A percentile compares a stretch with the other conserved stretches of the same genome.
Evolutionary conservation across 2,113 vertebrate species (phyloP).

Genomic region (Solea solea): DNA sequence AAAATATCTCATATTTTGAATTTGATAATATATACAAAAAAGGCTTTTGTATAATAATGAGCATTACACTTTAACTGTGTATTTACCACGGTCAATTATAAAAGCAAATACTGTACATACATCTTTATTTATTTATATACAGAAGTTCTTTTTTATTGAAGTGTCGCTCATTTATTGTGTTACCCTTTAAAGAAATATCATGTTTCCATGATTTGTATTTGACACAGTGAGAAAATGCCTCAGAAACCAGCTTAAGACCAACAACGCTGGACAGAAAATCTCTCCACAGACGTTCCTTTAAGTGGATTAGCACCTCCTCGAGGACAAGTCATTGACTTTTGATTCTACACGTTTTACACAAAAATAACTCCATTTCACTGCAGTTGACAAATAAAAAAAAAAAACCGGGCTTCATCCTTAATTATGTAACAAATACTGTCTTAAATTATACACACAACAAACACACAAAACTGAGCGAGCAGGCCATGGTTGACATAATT

Average conservation of each 20-base stretch:
- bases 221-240: neutral
- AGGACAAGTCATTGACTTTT: conserved; percentile 3
- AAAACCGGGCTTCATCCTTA: neutral
- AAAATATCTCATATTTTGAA: neutral
- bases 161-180: neutral
- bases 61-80: neutral
- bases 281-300: neutral
- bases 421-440: neutral
- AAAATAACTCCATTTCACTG: conserved; percentile 15
- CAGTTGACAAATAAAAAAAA: conserved; percentile 1
- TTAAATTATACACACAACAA: neutral
- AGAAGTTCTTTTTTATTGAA: neutral
- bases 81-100: neutral
- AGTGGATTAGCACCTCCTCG: conserved; percentile 13
- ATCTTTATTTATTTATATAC: neutral
- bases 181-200: neutral
- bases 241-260: conserved; percentile 2
- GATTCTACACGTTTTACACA: neutral
- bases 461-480: conserved; percentile 3
- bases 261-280: neutral
- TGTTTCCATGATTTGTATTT: conserved; percentile 8
- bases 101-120: neutral
- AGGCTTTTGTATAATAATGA: neutral
- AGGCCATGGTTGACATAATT: conserved; percentile 9
- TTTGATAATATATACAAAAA: neutral